phyloP scores from a whole-genome alignment of 2,888 invertebrate genomes.

The Apamea sordens region DNA sequence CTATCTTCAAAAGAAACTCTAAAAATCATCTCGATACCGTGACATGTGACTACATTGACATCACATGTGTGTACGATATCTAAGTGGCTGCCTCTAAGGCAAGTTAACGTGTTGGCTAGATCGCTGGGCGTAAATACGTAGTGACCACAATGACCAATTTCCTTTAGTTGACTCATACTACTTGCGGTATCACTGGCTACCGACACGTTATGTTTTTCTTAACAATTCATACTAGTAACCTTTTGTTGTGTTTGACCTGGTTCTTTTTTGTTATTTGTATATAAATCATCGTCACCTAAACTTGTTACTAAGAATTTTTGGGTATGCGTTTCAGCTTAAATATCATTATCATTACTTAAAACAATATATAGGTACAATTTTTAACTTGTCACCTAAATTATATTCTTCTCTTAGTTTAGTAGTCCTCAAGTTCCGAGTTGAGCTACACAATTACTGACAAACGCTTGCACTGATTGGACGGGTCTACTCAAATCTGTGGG shows the following conservation, averaged over 20 bases:
- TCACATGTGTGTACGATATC: constrained; percentile 44
- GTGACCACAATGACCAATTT: constrained; percentile 64
- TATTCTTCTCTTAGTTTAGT: background rate
- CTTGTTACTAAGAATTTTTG: background rate
- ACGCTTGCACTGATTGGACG: background rate
- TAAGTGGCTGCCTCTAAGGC: constrained; percentile 56
- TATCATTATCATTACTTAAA: background rate
- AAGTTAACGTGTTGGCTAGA: constrained; percentile 57
- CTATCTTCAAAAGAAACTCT: background rate
- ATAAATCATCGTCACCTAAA: constrained; percentile 12
- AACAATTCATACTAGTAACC: constrained; percentile 50
- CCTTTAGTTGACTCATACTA: constrained; percentile 63
- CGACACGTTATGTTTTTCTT: constrained; percentile 56
- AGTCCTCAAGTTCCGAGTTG: background rate
- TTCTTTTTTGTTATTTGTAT: constrained; percentile 26
- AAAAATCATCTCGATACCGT: constrained; percentile 1
- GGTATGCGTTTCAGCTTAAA: constrained; percentile 3
- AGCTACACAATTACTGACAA: background rate
- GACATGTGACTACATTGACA: constrained; percentile 34
- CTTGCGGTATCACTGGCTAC: constrained; percentile 50
- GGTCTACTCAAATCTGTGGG: too few relatives aligned
- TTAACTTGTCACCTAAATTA: background rate
- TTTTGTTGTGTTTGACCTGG: constrained; percentile 54
- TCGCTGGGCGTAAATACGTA: constrained; percentile 60
- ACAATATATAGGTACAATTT: background rate